phyloP scores from a whole-genome alignment of 2,888 invertebrate genomes.

The Empis livida region DNA sequence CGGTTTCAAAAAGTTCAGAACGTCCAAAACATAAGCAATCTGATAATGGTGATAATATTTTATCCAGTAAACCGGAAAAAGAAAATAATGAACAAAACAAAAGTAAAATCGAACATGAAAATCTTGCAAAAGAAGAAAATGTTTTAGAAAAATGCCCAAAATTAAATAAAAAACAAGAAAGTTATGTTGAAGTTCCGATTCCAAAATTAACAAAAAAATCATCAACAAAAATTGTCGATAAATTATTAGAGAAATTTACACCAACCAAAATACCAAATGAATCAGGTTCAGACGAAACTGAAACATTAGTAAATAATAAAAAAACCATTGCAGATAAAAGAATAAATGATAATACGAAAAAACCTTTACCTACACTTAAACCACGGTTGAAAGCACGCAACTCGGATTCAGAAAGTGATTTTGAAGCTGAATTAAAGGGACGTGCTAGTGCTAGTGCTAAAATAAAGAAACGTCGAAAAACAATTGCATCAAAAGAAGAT shows the following conservation, averaged over 20 bases:
- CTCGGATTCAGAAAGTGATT: conserved; percentile 20
- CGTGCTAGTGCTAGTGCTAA: conserved; percentile 10
- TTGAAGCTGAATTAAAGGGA: conserved; percentile 15
- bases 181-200: background rate
- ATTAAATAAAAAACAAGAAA: too few relatives aligned
- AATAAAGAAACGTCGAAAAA: conserved; percentile 19
- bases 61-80: background rate
- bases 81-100: background rate
- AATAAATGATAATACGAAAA: conserved; percentile 6
- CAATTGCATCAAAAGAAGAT: conserved; percentile 12
- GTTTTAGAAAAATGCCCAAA: too few relatives aligned
- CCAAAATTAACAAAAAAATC: conserved; percentile 1
- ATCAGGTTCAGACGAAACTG: background rate
- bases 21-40: background rate
- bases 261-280: conserved; percentile 5
- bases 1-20: conserved; percentile 4
- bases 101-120: background rate
- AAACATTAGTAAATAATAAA: background rate
- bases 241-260: conserved; percentile 7
- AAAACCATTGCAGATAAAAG: background rate
- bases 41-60: background rate
- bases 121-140: background rate
- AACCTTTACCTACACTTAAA: conserved; percentile 8
- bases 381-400: conserved; percentile 13
- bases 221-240: conserved; percentile 9